Base-by-base conservation (phyloP, 2,113 vertebrate species). In the Caranx ignobilis region DNA sequence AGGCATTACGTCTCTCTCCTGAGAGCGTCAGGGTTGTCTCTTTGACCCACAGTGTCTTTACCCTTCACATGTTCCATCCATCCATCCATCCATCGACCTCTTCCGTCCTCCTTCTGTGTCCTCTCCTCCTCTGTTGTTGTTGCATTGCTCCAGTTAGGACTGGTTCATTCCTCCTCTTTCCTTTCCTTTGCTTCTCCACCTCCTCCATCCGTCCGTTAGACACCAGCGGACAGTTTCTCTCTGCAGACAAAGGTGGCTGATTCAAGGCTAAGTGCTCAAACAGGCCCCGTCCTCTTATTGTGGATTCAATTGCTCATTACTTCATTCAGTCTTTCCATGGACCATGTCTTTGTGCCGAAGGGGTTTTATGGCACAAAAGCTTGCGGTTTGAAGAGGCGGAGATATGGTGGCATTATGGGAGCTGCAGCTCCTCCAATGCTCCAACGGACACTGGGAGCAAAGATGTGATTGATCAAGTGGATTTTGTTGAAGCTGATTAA, bases 181-280 rank as follows among this genome's bases (percentile, higher is more conserved):
- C 56, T 39, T 18, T 60, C 64, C 57, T 31, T 31, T 63, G 19
- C 37, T 35, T 43, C 76, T 73, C 67, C 31, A 26, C 45, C 18
- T 4, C 41, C 65, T 63, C 43, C 47, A 41, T 31, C 26, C 32
- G 47, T 66, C 59, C 77, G 81, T 77, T 67, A 79, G 55, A 79
- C 70, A 26, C 43, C 65, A 56, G 32, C 50, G 48, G 11, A 55
- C 34, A 67, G 26, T 77, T 62, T 35, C 55, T 11, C 66, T 48
- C 55, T 2, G 31, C 16, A 39, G 32, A 76, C 56, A 63, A 72
- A 65, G 21, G 52, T 34, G 21, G 54, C 65, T 37, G 39, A 66
- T 85, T 81, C 52, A 3, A 55, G 73, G 61, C 56, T 72, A 76
- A 83, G 80, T 84, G 56, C 66, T 67, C 43, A 16, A 64, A 75